These are phyloP conservation scores for Cosmopolites sordidus DNA, from an alignment of 2,888 invertebrate genomes.

Conservation along the genomic window DNA sequence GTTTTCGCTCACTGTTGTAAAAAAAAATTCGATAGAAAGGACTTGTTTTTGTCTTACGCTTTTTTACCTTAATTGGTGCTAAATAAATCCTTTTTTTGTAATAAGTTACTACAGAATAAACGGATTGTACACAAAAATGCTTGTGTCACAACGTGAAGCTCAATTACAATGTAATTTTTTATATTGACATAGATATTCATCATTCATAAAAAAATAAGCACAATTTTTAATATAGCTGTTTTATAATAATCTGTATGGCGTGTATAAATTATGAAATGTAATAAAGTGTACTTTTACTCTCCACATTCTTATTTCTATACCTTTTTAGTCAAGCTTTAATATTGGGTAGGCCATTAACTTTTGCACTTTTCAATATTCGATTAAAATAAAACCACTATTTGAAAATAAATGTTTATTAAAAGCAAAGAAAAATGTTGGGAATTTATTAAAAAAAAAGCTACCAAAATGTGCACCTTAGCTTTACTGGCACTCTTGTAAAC, in stretches of 20 bases:
- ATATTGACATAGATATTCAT: conserved; percentile 20
- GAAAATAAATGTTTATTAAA: no score
- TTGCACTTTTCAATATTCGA: no score
- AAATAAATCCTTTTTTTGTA: conserved; percentile 4
- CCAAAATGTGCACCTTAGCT: no score
- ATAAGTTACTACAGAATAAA: conserved; percentile 11
- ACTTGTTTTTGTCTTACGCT: neutral
- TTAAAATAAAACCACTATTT: no score
- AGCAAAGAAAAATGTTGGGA: no score
- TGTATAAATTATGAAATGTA: conserved; percentile 25
- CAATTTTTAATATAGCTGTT: conserved; percentile 28
- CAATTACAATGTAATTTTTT: conserved; percentile 28
- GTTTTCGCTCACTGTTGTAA: no score
- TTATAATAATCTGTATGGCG: conserved; percentile 24
- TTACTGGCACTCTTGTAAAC: no score
- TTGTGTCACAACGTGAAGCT: conserved; percentile 30
- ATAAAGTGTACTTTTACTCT: conserved; percentile 15
- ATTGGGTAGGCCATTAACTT: no score
- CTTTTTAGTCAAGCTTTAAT: neutral
- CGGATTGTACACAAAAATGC: conserved; percentile 20
- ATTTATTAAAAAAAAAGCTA: no score
- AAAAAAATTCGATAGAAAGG: neutral
- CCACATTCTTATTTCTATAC: neutral
- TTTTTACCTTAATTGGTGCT: conserved; percentile 29
- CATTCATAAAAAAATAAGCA: conserved; percentile 26